These are phyloP conservation scores for Botia kubotai DNA, from an alignment of 2,797 vertebrate genomes.

Conservation along the genomic window DNA sequence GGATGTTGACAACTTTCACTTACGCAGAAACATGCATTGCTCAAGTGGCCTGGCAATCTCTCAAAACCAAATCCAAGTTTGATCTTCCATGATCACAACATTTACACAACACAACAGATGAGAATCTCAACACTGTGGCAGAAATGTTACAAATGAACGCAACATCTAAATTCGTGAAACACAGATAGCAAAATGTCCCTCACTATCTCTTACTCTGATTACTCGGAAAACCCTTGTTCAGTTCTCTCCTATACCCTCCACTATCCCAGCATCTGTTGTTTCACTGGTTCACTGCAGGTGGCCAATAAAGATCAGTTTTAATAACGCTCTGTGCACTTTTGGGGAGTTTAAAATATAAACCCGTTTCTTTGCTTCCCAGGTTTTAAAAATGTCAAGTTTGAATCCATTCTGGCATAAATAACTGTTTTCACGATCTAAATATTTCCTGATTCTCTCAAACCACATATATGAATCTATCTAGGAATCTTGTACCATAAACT, in stretches of 20 bases:
- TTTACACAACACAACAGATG: conserved; percentile 29
- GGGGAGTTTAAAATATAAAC: too few relatives aligned
- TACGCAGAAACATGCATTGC: background rate
- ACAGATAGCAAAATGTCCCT: background rate
- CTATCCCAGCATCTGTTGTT: background rate
- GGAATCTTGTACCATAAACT: too few relatives aligned
- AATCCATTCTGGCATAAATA: too few relatives aligned
- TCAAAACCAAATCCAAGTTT: conserved; percentile 23
- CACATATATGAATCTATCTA: too few relatives aligned
- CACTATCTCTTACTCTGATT: conserved; percentile 15
- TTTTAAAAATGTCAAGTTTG: too few relatives aligned
- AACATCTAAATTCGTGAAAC: conserved; percentile 11
- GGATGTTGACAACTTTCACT: background rate
- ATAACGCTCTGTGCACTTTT: conserved; percentile 45
- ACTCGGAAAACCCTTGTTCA: conserved; percentile 2
- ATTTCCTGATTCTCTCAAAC: too few relatives aligned
- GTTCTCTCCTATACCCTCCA: background rate
- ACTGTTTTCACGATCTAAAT: too few relatives aligned
- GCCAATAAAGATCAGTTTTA: conserved; percentile 22
- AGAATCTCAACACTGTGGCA: background rate
- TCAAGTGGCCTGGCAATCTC: conserved; percentile 8
- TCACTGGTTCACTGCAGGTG: background rate
- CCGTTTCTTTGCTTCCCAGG: too few relatives aligned
- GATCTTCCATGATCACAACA: conserved; percentile 7
- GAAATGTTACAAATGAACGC: background rate